These are phyloP conservation scores for Umimayanthus chanpuru DNA, from an alignment of 92 coral and sea anemone species.

Conservation along the genomic window DNA sequence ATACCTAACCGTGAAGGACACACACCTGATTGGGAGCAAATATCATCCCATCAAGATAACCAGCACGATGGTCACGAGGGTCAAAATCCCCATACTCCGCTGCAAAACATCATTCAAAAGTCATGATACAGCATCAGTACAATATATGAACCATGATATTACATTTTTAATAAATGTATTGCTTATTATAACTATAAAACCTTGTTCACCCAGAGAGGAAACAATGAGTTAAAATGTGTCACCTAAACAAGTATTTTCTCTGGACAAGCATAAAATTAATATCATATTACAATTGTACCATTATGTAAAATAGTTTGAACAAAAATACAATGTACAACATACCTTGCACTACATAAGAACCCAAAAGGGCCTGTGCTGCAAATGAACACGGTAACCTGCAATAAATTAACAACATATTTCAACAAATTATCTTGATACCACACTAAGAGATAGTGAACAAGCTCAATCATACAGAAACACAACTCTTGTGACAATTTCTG, in stretches of 20 bases:
- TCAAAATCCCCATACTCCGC: constrained; percentile 96
- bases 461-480: background rate
- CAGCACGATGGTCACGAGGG: constrained; percentile 80
- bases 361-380: constrained; percentile 87
- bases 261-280: no score
- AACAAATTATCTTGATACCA: background rate
- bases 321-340: background rate
- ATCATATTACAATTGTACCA: background rate
- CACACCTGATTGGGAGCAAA: constrained; percentile 96
- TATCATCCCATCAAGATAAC: constrained; percentile 92
- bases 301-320: background rate
- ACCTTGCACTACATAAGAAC: constrained; percentile 96
- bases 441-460: background rate
- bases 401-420: background rate
- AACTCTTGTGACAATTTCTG: background rate
- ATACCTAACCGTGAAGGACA: background rate
- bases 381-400: constrained; percentile 93
- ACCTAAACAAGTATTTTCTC: no score
- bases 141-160: background rate
- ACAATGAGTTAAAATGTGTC: no score
- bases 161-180: no score
- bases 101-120: constrained; percentile 15
- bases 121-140: background rate
- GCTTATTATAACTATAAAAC: no score
- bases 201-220: no score